Base-by-base conservation (phyloP, 2,113 vertebrate genomes). In the Takifugu bimaculatus region DNA sequence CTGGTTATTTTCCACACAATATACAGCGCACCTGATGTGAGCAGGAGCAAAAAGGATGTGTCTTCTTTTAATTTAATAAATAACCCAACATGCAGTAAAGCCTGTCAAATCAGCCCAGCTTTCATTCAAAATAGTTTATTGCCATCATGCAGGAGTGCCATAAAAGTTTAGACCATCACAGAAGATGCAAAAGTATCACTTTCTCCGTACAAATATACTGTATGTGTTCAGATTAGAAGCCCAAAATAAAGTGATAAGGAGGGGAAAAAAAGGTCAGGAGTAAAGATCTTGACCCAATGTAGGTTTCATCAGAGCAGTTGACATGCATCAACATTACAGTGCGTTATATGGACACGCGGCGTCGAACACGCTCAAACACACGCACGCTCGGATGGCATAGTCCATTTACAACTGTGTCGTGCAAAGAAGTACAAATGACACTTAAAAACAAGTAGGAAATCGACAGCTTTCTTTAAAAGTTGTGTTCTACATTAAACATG, bases 51-150 rank as follows among this genome's bases (percentile, higher is more conserved):
- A 14, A 48, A 48, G 2, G 6, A n/a, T 48, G 13, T 7, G 1
- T 45, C 14, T 45, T 7, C 45, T 48, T 48, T 48, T 48, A 48
- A 48, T 14, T 48, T 48, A n/a, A 3, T 48, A 48, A 48, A 48
- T 15, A 10, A 48, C 12, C 35, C 35, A 39, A 48, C 28, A 43
- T 6, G 9, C 15, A 25, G 49, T 50, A 26, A 25, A 50, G 11
- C 9, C 15, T n/a, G 14, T 32, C 50, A 56, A 64, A 80, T 2
- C 0, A 45, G 4, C 44, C 10, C 2, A n/a, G 25, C 6, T 65
- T 85, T 91, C 82, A 78, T 92, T 92, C 89, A 89, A 91, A 92
- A 91, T 87, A 81, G 65, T 91, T 92, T 92, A 92, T 92, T 92
- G 90, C 91, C 87, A 77, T 89, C 91, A 92, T 92, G 91, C 91